Evolutionary conservation across 2,797 vertebrate genomes (phyloP).

Genomic region (Pagetopsis macropterus): DNA sequence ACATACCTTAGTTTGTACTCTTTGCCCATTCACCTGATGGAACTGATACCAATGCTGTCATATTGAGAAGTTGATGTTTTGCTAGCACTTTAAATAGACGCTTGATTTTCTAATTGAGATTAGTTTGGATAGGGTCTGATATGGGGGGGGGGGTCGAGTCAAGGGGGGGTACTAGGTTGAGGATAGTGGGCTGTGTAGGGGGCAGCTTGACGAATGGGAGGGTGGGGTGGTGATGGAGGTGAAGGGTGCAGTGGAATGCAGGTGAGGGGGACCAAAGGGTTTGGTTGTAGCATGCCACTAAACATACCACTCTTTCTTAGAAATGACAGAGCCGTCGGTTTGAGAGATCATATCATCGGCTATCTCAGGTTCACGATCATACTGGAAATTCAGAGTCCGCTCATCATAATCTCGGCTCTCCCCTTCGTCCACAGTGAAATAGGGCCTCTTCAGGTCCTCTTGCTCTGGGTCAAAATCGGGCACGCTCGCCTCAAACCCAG

Average conservation of each 20-base stretch:
- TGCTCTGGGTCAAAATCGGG: slow-evolving; percentile 86
- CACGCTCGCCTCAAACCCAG: slow-evolving; percentile 90
- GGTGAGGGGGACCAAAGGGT: slow-evolving; percentile 56
- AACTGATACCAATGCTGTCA: slow-evolving; percentile 60
- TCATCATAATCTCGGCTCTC: slow-evolving; percentile 92
- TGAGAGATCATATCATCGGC: slow-evolving; percentile 98
- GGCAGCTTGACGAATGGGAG: slow-evolving; percentile 61
- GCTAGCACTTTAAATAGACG: slow-evolving; percentile 73
- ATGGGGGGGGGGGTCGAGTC: slow-evolving; percentile 26
- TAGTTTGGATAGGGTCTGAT: slow-evolving; percentile 74
- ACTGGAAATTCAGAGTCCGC: slow-evolving; percentile 97
- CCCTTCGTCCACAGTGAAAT: slow-evolving; percentile 96
- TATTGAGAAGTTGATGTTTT: slow-evolving; percentile 62
- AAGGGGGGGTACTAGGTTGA: slow-evolving; percentile 19
- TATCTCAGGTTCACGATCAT: slow-evolving; percentile 94
- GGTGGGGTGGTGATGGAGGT: slow-evolving; percentile 60
- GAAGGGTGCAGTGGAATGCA: slow-evolving; percentile 66
- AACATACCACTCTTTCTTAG: slow-evolving; percentile 99
- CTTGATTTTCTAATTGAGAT: slow-evolving; percentile 67
- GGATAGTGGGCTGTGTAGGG: slow-evolving; percentile 47
- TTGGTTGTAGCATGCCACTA: slow-evolving; percentile 82
- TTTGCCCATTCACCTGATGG: slow-evolving; percentile 69
- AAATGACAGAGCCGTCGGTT: slow-evolving; percentile 98
- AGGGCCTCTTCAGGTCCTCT: slow-evolving; percentile 95
- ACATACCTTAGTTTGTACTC: slow-evolving; percentile 72